Percentiles rank a stretch among this genome's conserved stretches.
These are phyloP conservation scores for Neosalanx taihuensis DNA, from an alignment of 2,797 vertebrate genomes.

Conservation along the genomic window DNA sequence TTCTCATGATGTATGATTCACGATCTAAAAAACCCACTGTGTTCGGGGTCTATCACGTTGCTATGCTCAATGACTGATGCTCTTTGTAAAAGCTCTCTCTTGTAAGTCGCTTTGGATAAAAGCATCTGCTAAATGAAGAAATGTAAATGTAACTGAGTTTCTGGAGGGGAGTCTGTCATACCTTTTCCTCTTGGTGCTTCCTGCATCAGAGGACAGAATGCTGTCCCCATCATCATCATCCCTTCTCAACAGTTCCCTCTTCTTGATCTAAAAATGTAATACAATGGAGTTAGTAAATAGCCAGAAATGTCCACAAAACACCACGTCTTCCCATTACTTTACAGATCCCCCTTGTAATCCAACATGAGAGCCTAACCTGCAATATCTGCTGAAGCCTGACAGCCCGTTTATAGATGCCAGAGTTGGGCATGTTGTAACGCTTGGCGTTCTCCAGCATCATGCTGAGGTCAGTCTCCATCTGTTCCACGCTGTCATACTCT, in stretches of 20 bases:
- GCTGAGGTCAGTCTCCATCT: constrained; percentile 89
- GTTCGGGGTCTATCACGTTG: too few species aligned
- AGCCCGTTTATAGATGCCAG: constrained; percentile 96
- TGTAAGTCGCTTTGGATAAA: too few species aligned
- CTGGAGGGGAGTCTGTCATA: constrained; percentile 44
- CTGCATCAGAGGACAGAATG: constrained; percentile 91
- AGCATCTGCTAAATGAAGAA: too few species aligned
- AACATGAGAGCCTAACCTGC: constrained; percentile 75
- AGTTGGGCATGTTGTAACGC: constrained; percentile 96
- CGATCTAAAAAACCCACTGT: too few species aligned
- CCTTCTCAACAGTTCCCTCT: constrained; percentile 87
- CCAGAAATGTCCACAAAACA: not conserved
- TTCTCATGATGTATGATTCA: too few species aligned
- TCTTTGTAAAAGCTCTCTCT: too few species aligned
- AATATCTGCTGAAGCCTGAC: constrained; percentile 94
- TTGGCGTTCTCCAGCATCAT: constrained; percentile 99
- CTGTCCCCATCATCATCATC: constrained; percentile 95
- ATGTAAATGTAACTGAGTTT: too few species aligned
- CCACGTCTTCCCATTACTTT: not conserved
- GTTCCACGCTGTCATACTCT: constrained; percentile 91
- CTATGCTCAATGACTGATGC: too few species aligned
- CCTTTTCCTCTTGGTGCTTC: constrained; percentile 94
- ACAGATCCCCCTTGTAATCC: not conserved
- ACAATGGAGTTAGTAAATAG: not conserved
- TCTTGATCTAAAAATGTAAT: constrained; percentile 81